These are phyloP conservation scores for Staurois parvus DNA, from an alignment of 2,797 vertebrate species.

Conservation along the genomic window DNA sequence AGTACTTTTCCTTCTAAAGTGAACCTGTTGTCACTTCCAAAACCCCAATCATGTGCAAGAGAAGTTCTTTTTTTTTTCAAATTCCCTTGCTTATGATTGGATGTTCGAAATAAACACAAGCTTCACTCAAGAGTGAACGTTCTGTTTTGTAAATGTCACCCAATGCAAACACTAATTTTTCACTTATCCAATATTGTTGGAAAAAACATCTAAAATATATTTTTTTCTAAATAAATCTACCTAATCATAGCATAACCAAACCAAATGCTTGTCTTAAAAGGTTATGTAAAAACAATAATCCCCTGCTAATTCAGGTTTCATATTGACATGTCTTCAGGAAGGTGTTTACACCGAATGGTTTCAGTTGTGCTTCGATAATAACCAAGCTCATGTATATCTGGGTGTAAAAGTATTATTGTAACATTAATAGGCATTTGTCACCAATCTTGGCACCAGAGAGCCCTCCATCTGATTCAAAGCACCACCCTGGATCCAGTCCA, in stretches of 20 bases:
- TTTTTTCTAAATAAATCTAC: neutral
- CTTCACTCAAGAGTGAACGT: no score
- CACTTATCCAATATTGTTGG: no score
- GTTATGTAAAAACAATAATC: neutral
- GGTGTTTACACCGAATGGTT: conserved; percentile 2
- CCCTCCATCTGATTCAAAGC: conserved; percentile 68
- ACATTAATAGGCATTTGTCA: conserved; percentile 72
- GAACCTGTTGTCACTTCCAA: neutral
- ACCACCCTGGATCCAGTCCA: conserved; percentile 70
- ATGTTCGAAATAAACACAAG: neutral
- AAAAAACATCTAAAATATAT: no score
- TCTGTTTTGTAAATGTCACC: no score
- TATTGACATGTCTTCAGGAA: neutral
- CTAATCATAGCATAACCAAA: neutral
- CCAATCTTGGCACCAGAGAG: conserved; percentile 69
- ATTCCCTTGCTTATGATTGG: neutral
- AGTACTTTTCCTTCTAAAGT: no score
- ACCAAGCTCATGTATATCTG: conserved; percentile 8
- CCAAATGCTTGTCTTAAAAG: neutral
- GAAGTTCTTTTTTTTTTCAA: neutral
- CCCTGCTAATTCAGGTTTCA: neutral
- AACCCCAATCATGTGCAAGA: neutral
- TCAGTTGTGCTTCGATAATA: neutral
- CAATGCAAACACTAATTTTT: no score
- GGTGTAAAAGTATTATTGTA: conserved; percentile 39